Base-by-base conservation (phyloP, 2,797 vertebrate species). In the Acanthurus tractus region DNA sequence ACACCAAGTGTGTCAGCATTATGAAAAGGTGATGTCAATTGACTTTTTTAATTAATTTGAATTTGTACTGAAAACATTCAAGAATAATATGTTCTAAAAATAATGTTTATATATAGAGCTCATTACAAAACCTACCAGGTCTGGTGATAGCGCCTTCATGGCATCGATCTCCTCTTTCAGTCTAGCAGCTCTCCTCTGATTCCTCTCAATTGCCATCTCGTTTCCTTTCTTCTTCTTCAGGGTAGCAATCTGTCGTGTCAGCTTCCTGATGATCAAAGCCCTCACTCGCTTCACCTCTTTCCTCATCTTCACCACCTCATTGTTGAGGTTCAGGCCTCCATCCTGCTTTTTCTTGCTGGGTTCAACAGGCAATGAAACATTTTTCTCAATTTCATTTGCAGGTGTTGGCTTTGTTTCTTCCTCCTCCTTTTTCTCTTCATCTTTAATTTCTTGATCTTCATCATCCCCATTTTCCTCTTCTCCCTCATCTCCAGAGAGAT, bases 261-360 rank as follows among this genome's bases (percentile, higher is more conserved):
- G 87, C 89, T 95, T 98, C 78, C 98, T 96, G 86, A 97, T 96
- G 83, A 96, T 92, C 84, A 98, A 83, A 56, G 95, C 96, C 89
- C 93, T 96, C 53, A 96, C 92, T 85, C 96, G 96, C 92, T 97
- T 99, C 86, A 99, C 96, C 82, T 98, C 98, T 90, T 96, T 97
- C 88, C 98, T 97, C 97, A 99, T 96, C 89, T 94, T 97, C 86
- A 99, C 97, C 88, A 99, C 97, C 95, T 99, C 94, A 62, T 95
- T 95, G 88, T 94, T 95, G 59, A 96, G 92, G 77, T 95, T 95
- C 56, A 95, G 79, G 25, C 77, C 85, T 1, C 68, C 70, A 1
- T 76, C 6, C 72, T 82, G 42, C 80, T 91, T 90, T 49, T 89
- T 89, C 44, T 65, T 53, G n/a, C 55, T 70, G 9, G 36, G 8